Evolutionary conservation across 2,888 invertebrate genomes (phyloP), one percentile per base, ranked within the genome.

Genomic region (Nomada flava): DNA sequence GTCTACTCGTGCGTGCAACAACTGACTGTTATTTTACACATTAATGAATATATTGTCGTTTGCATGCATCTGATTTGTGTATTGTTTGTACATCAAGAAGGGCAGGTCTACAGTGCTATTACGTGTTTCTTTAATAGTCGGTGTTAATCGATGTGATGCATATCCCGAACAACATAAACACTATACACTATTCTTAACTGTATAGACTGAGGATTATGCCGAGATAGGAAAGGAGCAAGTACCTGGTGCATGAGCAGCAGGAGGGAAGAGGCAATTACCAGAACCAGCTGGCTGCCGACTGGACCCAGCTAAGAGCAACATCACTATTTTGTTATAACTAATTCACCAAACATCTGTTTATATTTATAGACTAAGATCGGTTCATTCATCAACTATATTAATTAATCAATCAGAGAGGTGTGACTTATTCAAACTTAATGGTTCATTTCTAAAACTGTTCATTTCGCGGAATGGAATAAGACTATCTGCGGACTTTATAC

Each of bases 231-330:
- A 91, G 89, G 89, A 85, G 79, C 84, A 90, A 90, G 89, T 92
- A 93, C 93, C 93, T 93, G 91, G 92, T 89, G 91, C 89, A 89
- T 92, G 93, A 91, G 91, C 90, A 90, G 92, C 91, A 89, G 93
- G 91, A 88, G 92, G 92, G 88, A 92, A 91, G 89, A 93, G 92
- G 88, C 92, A 92, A 90, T 91, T 90, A 88, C 91, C 92, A 90
- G 92, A 90, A 91, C 91, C 91, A 90, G 90, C 90, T 89, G 92
- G 91, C 88, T 91, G 92, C 85, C 93, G 93, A 90, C 91, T 91
- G 89, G 93, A 90, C 86, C 93, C 93, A 92, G 92, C 93, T 93
- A 92, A 90, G 92, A 91, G 73, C 89, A 91, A 92, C 85, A 92
- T 88, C 82, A 91, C 89, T 86, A 88, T 88, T 84, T 86, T 87